Conservation (phyloP, 2,888 invertebrate species). For the Eretmocerus hayati region DNA sequence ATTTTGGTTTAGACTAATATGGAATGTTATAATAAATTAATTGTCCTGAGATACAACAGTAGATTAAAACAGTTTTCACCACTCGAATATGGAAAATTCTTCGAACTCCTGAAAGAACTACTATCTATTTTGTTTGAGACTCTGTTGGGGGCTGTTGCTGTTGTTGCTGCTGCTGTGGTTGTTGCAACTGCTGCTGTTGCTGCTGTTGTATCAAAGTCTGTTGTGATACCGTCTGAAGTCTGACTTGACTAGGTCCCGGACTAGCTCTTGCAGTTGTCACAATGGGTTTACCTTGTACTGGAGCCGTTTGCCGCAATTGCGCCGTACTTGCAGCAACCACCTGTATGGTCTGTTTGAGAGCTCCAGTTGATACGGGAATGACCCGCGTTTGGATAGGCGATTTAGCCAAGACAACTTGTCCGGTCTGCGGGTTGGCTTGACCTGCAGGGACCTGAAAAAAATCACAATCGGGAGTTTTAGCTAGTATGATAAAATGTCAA, state of each 20-base stretch:
- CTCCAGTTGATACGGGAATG: constrained; percentile 55
- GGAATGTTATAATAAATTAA: too few species aligned
- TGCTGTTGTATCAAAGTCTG: constrained; percentile 30
- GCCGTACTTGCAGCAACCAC: constrained; percentile 45
- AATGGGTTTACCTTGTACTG: constrained; percentile 39
- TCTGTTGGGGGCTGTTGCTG: constrained; percentile 8
- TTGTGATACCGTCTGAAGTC: constrained; percentile 53
- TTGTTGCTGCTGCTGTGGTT: constrained; percentile 15
- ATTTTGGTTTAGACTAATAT: too few species aligned
- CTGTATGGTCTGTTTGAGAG: constrained; percentile 57
- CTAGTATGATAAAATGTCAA: too few species aligned
- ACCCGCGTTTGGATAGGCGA: constrained; percentile 55
- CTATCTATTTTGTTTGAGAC: constrained; percentile 20
- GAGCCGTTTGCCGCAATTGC: constrained; percentile 43
- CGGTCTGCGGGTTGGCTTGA: constrained; percentile 49
- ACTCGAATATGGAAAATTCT: too few species aligned
- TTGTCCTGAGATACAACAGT: too few species aligned
- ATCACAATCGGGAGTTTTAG: too few species aligned
- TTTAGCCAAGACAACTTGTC: constrained; percentile 58
- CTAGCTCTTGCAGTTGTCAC: constrained; percentile 50
- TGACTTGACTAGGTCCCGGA: constrained; percentile 53
- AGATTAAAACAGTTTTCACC: too few species aligned
- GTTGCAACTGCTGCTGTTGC: constrained; percentile 32
- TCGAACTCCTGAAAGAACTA: too few species aligned
- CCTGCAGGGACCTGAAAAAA: constrained; percentile 44